phyloP scores from a whole-genome alignment of 2,888 invertebrate genomes.

The Unio pictorum region DNA sequence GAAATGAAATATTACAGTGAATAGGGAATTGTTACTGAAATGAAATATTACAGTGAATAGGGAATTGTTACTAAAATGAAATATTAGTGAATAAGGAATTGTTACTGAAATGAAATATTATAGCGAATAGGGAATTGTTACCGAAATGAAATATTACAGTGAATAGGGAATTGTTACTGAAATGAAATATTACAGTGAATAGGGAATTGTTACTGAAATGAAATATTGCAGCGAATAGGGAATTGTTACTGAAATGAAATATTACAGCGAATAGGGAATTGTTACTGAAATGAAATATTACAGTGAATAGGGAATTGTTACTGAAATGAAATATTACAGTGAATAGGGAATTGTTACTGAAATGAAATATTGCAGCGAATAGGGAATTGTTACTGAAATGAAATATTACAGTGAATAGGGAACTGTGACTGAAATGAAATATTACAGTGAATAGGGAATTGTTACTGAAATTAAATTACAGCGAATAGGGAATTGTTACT shows the following conservation, averaged over 20 bases:
- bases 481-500: constrained; percentile 90
- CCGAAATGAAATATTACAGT: constrained; percentile 79
- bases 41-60: constrained; percentile 82
- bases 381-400: constrained; percentile 82
- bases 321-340: constrained; percentile 79
- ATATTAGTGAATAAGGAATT: constrained; percentile 84
- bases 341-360: constrained; percentile 86
- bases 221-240: constrained; percentile 83
- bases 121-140: constrained; percentile 88
- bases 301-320: constrained; percentile 88
- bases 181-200: constrained; percentile 80
- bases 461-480: constrained; percentile 78
- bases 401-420: constrained; percentile 83
- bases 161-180: constrained; percentile 86
- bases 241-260: constrained; percentile 78
- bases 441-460: constrained; percentile 88
- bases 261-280: constrained; percentile 88
- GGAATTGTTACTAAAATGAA: constrained; percentile 80
- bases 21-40: constrained; percentile 84
- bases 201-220: constrained; percentile 82
- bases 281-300: constrained; percentile 77
- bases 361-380: constrained; percentile 78
- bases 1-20: constrained; percentile 79
- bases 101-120: constrained; percentile 77
- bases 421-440: constrained; percentile 78